These are phyloP conservation scores for Drosophila auraria DNA, from an alignment of 1,140 invertebrate genomes.

Conservation along the genomic window DNA sequence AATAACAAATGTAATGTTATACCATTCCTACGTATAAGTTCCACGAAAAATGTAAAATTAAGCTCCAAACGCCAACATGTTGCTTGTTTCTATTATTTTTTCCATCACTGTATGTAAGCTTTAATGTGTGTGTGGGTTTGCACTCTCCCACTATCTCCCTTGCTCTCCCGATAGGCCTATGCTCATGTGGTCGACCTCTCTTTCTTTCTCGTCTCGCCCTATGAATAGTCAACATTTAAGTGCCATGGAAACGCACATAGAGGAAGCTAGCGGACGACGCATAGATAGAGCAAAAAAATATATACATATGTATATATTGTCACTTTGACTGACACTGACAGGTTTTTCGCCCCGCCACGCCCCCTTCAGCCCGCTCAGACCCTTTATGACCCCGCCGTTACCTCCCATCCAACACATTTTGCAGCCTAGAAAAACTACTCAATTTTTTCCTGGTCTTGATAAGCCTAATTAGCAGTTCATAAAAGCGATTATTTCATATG, in stretches of 20 bases:
- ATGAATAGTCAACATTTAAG: constrained; percentile 35
- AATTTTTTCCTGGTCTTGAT: constrained; percentile 23
- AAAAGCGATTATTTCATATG: constrained; percentile 53
- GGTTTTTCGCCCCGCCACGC: constrained; percentile 31
- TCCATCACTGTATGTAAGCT: constrained; percentile 18
- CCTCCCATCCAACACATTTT: constrained; percentile 1
- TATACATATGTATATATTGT: constrained; percentile 25
- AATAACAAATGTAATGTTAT: too few species aligned
- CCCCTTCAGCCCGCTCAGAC: not conserved
- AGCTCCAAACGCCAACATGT: too few species aligned
- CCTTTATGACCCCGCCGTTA: not conserved
- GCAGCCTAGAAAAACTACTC: constrained; percentile 5
- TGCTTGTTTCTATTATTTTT: too few species aligned
- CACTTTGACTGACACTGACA: constrained; percentile 43
- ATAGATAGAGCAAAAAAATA: constrained; percentile 3
- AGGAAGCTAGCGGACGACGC: constrained; percentile 19
- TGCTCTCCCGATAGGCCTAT: constrained; percentile 28
- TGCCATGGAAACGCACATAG: constrained; percentile 27
- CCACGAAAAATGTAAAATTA: too few species aligned
- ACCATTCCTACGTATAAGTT: too few species aligned
- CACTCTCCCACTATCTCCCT: constrained; percentile 16
- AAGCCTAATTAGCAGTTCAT: constrained; percentile 51
- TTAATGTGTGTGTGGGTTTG: constrained; percentile 18
- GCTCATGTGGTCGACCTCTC: constrained; percentile 1
- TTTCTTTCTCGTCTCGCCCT: constrained; percentile 13